Base-by-base conservation (phyloP, 2,797 vertebrate genomes). In the Coregonus sp. region DNA sequence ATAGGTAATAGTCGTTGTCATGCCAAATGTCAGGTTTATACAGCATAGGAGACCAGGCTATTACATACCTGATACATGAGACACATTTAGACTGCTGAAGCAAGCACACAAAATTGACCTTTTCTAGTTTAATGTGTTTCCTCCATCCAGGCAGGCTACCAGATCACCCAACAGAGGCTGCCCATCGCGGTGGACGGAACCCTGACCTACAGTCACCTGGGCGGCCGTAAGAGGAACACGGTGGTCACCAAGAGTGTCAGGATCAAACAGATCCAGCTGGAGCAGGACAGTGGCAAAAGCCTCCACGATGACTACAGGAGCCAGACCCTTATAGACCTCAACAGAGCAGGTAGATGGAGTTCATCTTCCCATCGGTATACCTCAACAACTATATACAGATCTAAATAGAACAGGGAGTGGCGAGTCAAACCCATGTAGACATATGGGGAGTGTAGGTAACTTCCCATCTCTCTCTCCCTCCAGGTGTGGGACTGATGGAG, bases 221-320 rank as follows among this genome's bases (percentile, higher is more conserved):
- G 80, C 74, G 95, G 93, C 72, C 92, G 82, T 67, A 95, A 89
- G 81, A 91, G 77, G 82, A 94, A 79, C 85, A 92, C 95, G 82
- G 86, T 96, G 85, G 78, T 95, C 78, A 94, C 88, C 75, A 98
- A 93, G 92, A 94, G 83, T 0, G 96, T 95, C 73, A 92, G 86
- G 75, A 94, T 99, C 85, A 98, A 95, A 87, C 98, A 99, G 94
- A 96, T 99, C 84, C 98, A 99, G 89, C 88, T 99, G 92, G 98
- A 99, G 87, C 98, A 99, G 90, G 98, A 99, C 94, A 99, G 98
- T 15, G 98, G 98, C 84, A 99, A 99, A 89, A 99, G 97, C 88
- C 96, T 99, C 61, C 98, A 98, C 0, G 97, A 99, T 50, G 95
- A 96, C 75, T 73, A 87, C 81, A 94, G 87, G 74, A 91, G 91